phyloP scores from a whole-genome alignment of 2,797 vertebrate species.

The Falco rusticolus region DNA sequence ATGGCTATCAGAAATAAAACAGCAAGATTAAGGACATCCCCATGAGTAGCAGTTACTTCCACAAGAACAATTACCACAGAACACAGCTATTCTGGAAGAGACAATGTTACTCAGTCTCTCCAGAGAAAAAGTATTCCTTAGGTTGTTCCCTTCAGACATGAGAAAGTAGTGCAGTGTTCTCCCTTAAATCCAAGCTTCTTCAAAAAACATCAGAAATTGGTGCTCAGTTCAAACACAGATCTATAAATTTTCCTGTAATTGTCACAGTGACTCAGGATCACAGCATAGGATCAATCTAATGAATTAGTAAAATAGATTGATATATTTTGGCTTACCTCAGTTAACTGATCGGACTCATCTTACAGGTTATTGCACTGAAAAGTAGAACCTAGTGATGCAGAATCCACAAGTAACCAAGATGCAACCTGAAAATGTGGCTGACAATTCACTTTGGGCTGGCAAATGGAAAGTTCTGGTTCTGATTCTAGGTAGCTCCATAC shows the following conservation, averaged over 20 bases:
- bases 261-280: not conserved
- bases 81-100: not conserved
- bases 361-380: not conserved
- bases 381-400: not conserved
- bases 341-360: not conserved
- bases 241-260: not conserved
- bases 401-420: not conserved
- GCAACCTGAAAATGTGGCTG: not conserved
- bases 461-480: not conserved
- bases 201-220: not conserved
- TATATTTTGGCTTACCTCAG: not conserved
- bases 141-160: not conserved
- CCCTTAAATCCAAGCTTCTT: not conserved
- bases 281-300: not conserved
- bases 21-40: not conserved
- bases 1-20: not conserved
- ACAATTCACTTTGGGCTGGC: not conserved
- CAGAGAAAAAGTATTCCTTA: not conserved
- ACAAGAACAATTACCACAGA: not conserved
- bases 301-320: not conserved
- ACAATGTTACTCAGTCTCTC: not conserved
- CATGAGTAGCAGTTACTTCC: not conserved
- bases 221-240: not conserved
- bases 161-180: not conserved
- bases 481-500: not conserved